Percentiles rank a stretch among this genome's conserved stretches.
Evolutionary conservation across 92 coral and sea anemone species (phyloP).

Genomic region (Nematostella vectensis): DNA sequence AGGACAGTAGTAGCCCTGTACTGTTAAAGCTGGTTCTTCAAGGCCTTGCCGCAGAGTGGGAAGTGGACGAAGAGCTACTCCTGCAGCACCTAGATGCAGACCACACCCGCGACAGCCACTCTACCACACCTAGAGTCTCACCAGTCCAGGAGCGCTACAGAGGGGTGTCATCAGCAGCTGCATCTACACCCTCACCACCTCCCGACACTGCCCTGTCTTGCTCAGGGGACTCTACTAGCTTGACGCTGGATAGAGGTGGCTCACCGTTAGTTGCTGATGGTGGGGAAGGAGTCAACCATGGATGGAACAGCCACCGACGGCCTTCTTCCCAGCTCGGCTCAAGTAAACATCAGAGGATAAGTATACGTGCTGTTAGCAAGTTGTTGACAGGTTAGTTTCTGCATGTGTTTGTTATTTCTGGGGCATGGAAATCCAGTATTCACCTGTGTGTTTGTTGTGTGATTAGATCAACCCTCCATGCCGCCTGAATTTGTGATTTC

Average conservation of each 20-base stretch:
- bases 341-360: constrained; percentile 56
- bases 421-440: constrained; percentile 99
- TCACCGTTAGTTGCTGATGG: not conserved
- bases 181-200: constrained; percentile 2
- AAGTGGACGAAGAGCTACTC: constrained; percentile 50
- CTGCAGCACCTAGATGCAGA: constrained; percentile 26
- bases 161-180: not conserved
- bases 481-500: constrained; percentile 52
- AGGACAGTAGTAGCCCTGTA: constrained; percentile 88
- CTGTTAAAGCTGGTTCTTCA: constrained; percentile 93
- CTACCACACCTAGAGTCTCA: not conserved
- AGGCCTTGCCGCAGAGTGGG: constrained; percentile 95
- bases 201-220: not conserved
- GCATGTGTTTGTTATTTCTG: constrained; percentile 52
- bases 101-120: not conserved
- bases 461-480: constrained; percentile 28
- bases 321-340: constrained; percentile 9
- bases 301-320: not conserved
- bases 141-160: constrained; percentile 2
- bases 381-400: constrained; percentile 43
- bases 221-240: not conserved
- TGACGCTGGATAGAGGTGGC: not conserved
- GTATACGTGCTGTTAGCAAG: constrained; percentile 61
- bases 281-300: not conserved
- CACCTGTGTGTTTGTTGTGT: no score